A percentile compares a stretch with the other conserved stretches of the same genome.
These are phyloP conservation scores for Virgularia gustaviana DNA, from an alignment of 92 coral and sea anemone genomes.

Conservation along the genomic window DNA sequence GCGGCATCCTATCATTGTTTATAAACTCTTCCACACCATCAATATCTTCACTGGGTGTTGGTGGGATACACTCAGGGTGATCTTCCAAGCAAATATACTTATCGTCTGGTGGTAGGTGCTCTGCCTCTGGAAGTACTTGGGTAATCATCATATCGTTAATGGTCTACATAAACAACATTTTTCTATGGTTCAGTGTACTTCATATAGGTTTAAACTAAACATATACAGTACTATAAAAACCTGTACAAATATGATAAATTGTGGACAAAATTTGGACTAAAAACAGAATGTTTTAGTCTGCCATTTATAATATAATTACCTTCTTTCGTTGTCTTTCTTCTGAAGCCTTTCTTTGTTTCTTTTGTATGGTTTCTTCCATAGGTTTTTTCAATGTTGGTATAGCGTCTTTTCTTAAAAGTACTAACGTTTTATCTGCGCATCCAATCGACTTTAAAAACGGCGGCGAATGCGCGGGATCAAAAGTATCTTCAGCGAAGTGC, in stretches of 20 bases:
- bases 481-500: constrained; percentile 27
- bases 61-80: not conserved
- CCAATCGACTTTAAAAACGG: constrained; percentile 6
- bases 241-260: too few relatives aligned
- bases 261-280: not conserved
- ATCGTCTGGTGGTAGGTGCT: constrained; percentile 17
- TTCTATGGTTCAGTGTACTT: not conserved
- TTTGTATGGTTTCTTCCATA: not conserved
- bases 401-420: constrained; percentile 10
- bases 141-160: constrained; percentile 6
- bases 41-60: constrained; percentile 19
- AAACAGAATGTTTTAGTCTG: not conserved
- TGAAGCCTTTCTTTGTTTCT: constrained; percentile 16
- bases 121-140: not conserved
- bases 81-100: constrained; percentile 16
- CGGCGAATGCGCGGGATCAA: constrained; percentile 28
- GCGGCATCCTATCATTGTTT: constrained; percentile 9
- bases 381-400: constrained; percentile 27
- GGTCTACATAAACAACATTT: constrained; percentile 14
- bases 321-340: constrained; percentile 1
- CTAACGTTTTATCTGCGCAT: constrained; percentile 17
- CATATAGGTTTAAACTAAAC: not conserved
- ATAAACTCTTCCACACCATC: constrained; percentile 13
- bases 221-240: not conserved
- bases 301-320: constrained; percentile 11